phyloP scores from a whole-genome alignment of 2,888 invertebrate genomes.

The Adineta ricciae region DNA sequence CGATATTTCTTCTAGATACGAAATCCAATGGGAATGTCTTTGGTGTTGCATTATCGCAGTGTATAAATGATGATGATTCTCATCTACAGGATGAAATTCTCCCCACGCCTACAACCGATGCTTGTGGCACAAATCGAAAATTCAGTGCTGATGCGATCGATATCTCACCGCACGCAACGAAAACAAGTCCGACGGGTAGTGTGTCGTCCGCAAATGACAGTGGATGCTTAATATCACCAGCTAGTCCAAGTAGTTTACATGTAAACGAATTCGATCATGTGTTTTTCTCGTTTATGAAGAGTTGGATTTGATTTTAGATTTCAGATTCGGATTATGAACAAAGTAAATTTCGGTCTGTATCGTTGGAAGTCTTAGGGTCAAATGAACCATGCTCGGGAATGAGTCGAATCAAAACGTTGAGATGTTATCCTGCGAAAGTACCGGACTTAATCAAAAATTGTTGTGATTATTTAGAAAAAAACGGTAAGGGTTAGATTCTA shows the following conservation, averaged over 20 bases:
- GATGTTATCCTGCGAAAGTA: not conserved
- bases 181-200: not conserved
- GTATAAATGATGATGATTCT: not conserved
- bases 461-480: not conserved
- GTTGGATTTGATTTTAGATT: not conserved
- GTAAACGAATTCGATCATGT: not conserved
- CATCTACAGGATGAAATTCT: not conserved
- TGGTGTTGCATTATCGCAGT: not conserved
- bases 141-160: not conserved
- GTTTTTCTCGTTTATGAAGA: no score
- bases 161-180: not conserved
- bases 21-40: not conserved
- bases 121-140: not conserved
- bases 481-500: no score
- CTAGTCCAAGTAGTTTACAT: slow-evolving; percentile 8
- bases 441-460: not conserved
- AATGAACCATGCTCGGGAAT: not conserved
- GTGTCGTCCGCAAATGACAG: not conserved
- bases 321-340: slow-evolving; percentile 1
- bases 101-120: no score
- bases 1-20: not conserved
- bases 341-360: not conserved
- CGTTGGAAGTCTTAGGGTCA: not conserved
- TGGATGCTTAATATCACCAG: not conserved
- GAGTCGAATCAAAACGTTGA: not conserved